Conservation (phyloP, 2,113 vertebrate genomes). For the Oncorhynchus keta region DNA sequence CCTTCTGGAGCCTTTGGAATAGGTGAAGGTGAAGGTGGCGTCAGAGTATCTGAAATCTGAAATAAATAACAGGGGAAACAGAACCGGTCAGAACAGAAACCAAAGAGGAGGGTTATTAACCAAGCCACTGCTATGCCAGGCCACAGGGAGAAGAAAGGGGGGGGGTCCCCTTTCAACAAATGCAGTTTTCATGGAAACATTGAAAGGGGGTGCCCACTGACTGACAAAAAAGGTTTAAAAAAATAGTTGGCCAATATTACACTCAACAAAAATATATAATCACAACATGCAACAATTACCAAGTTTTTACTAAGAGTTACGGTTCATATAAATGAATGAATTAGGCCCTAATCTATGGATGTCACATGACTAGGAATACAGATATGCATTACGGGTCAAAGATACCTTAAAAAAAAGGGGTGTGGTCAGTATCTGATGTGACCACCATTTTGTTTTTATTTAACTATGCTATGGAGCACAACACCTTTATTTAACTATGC, state of each 20-base stretch:
- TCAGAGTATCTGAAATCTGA: conserved; percentile 89
- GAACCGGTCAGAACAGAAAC: not conserved
- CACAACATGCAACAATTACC: too few relatives aligned
- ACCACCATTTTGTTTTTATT: too few relatives aligned
- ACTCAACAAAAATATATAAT: conserved; percentile 6
- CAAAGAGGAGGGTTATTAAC: not conserved
- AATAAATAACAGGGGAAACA: conserved; percentile 42
- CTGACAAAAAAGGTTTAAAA: conserved; percentile 27
- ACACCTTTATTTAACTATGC: too few relatives aligned
- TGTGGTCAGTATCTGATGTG: too few relatives aligned
- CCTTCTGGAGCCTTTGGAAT: conserved; percentile 85
- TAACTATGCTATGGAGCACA: too few relatives aligned
- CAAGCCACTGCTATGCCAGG: not conserved
- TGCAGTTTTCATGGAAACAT: conserved; percentile 82
- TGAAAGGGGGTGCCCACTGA: conserved; percentile 69
- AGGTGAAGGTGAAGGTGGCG: conserved; percentile 89
- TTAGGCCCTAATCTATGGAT: too few relatives aligned
- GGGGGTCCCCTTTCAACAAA: conserved; percentile 80
- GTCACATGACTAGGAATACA: too few relatives aligned
- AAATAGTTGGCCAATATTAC: conserved; percentile 34
- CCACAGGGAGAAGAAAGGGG: not conserved
- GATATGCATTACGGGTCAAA: not conserved
- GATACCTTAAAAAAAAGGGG: too few relatives aligned
- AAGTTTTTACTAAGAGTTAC: too few relatives aligned
- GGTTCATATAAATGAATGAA: too few relatives aligned